These are phyloP conservation scores for Ernsta delagoae DNA, from an alignment of 2,888 invertebrate species.

Conservation along the genomic window DNA sequence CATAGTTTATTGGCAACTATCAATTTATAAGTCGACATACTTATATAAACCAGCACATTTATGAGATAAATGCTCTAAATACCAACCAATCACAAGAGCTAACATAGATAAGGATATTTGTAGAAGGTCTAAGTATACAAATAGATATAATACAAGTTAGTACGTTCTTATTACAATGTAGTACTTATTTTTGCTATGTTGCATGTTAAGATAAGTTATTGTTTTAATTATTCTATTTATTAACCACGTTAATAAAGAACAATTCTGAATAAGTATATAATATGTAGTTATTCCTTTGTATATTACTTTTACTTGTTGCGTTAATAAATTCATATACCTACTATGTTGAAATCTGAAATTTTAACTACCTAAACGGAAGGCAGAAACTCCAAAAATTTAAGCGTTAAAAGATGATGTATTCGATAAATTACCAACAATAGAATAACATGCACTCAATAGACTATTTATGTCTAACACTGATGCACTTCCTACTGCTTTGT, in stretches of 20 bases:
- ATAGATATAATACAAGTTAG: too few species aligned
- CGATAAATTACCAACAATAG: not conserved
- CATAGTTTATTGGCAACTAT: too few species aligned
- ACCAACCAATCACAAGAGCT: not conserved
- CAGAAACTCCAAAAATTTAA: not conserved
- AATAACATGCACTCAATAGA: constrained; percentile 2
- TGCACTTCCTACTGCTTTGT: not conserved
- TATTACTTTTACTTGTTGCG: too few species aligned
- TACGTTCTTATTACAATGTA: not conserved
- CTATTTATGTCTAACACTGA: constrained; percentile 6
- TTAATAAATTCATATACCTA: too few species aligned
- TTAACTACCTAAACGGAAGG: not conserved
- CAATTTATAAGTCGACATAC: too few species aligned
- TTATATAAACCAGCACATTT: not conserved
- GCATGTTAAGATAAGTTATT: not conserved
- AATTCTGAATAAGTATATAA: too few species aligned
- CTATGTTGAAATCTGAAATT: not conserved
- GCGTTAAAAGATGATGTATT: not conserved
- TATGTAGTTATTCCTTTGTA: too few species aligned
- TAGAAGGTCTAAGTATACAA: not conserved
- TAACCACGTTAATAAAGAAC: too few species aligned
- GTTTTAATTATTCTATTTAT: too few species aligned
- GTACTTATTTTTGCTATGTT: not conserved
- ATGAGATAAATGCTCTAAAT: constrained; percentile 4
- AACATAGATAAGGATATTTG: not conserved